Evolutionary conservation across 2,797 vertebrate genomes (phyloP).

Genomic region (Tadarida brasiliensis): DNA sequence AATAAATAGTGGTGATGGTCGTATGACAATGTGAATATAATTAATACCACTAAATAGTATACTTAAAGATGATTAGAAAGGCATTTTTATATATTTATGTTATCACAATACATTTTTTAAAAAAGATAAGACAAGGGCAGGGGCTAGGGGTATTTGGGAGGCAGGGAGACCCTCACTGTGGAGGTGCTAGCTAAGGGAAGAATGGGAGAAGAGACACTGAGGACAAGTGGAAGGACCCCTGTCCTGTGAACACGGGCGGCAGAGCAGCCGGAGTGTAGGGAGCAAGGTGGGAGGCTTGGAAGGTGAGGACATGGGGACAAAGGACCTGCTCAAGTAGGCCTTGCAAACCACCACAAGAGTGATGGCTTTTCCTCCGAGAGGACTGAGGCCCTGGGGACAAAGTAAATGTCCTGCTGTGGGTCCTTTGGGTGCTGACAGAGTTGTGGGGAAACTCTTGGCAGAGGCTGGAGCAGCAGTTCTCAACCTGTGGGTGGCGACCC

Average conservation of each 20-base stretch:
- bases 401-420: background rate
- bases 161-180: background rate
- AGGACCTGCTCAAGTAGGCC: background rate
- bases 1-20: background rate
- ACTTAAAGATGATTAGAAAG: background rate
- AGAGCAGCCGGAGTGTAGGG: fast-evolving
- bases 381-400: background rate
- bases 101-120: background rate
- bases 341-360: background rate
- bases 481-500: too few species aligned
- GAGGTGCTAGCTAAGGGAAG: background rate
- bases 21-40: background rate
- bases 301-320: background rate
- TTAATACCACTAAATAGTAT: background rate
- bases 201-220: background rate
- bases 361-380: background rate
- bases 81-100: background rate
- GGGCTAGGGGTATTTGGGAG: background rate
- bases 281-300: background rate
- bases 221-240: background rate
- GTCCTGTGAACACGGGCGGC: background rate
- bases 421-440: background rate
- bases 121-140: background rate
- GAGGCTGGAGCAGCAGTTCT: background rate
- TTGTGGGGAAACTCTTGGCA: background rate